Evolutionary conservation across 2,113 vertebrate genomes (phyloP).

Genomic region (Eublepharis macularius): DNA sequence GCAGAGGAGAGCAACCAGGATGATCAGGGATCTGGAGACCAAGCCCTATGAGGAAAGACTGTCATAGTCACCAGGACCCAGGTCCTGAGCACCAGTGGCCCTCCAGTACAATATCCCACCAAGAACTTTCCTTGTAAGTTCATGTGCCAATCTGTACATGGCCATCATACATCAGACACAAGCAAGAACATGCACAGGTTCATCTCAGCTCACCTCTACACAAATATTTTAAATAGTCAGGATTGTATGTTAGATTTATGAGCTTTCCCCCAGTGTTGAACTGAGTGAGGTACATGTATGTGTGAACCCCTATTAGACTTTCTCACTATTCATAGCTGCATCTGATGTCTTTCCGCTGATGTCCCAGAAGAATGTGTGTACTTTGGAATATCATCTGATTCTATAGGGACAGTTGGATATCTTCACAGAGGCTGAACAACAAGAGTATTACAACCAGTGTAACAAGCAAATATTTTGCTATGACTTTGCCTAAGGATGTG

Average conservation of each 20-base stretch:
- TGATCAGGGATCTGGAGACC: too few species aligned
- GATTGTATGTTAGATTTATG: background rate
- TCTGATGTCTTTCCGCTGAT: background rate
- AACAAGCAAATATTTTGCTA: background rate
- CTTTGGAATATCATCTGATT: background rate
- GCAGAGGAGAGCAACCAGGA: too few species aligned
- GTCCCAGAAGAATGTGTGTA: background rate
- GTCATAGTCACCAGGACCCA: too few species aligned
- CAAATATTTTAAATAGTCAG: too few species aligned
- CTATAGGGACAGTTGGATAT: background rate
- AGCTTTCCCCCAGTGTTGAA: background rate
- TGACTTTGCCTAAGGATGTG: background rate
- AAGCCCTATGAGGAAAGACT: too few species aligned
- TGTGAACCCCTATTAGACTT: background rate
- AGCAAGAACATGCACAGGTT: too few species aligned
- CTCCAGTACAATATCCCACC: too few species aligned
- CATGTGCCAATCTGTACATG: too few species aligned
- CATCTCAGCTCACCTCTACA: too few species aligned
- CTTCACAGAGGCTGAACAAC: background rate
- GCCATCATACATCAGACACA: background rate
- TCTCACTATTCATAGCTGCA: background rate
- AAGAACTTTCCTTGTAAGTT: too few species aligned
- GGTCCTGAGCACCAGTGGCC: too few species aligned
- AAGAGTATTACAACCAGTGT: background rate
- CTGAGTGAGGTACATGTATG: background rate